Evolutionary conservation across 2,113 vertebrate species (phyloP).

Genomic region (Oryzias woworae): DNA sequence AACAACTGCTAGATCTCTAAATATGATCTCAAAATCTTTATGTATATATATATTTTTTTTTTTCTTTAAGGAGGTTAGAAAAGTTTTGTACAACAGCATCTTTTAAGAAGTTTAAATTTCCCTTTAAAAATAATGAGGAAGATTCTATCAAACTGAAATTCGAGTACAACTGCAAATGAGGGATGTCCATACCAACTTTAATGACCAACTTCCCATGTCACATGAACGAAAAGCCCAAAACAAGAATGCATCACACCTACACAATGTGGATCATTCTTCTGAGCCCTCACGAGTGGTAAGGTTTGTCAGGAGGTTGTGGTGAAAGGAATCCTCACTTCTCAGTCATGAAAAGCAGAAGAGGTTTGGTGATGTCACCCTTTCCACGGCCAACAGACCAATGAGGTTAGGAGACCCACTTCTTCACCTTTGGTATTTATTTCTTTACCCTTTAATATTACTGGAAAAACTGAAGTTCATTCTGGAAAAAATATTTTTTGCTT

Average conservation of each 20-base stretch:
- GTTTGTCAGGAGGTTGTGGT: constrained; percentile 29
- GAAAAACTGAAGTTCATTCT: constrained; percentile 6
- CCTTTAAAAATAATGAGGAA: background rate
- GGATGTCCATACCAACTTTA: background rate
- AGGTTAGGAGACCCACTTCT: background rate
- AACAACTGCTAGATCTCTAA: too few relatives aligned
- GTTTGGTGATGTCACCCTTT: constrained; percentile 20
- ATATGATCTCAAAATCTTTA: too few relatives aligned
- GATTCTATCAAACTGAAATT: constrained; percentile 1
- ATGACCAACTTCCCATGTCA: constrained; percentile 25
- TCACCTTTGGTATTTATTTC: constrained; percentile 9
- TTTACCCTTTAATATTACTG: background rate
- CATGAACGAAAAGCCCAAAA: constrained; percentile 42
- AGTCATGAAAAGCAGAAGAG: constrained; percentile 51
- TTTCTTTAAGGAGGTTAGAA: background rate
- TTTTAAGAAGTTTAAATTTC: background rate
- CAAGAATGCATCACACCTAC: background rate
- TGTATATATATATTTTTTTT: too few relatives aligned
- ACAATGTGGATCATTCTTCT: background rate
- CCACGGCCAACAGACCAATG: background rate
- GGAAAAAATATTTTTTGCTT: too few relatives aligned
- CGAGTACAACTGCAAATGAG: background rate
- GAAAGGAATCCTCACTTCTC: constrained; percentile 40
- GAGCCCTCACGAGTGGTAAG: background rate
- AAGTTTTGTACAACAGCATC: background rate